These are phyloP conservation scores for Cordilura impudica DNA, from an alignment of 2,888 invertebrate genomes.

Conservation along the genomic window DNA sequence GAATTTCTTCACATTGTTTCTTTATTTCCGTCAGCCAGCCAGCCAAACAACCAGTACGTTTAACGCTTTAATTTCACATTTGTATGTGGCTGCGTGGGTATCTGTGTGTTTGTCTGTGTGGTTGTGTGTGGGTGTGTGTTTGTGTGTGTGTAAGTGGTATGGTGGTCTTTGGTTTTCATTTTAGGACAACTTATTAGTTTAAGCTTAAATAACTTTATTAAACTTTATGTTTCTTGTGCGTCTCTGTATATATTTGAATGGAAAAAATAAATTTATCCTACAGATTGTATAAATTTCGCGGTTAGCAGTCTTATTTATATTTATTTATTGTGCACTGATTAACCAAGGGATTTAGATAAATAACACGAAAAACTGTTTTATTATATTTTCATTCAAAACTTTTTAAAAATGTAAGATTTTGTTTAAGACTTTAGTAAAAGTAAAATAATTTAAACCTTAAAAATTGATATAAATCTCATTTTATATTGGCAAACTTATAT, in stretches of 20 bases:
- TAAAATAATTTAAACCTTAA: background rate
- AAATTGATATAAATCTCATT: too few species aligned
- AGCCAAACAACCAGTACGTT: too few species aligned
- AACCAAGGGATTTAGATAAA: conserved; percentile 32
- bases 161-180: background rate
- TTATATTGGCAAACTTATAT: too few species aligned
- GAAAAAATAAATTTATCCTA: background rate
- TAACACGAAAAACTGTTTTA: conserved; percentile 19
- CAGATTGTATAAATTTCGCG: conserved; percentile 1
- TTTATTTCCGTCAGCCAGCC: background rate
- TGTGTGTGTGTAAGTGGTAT: too few species aligned
- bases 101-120: too few species aligned
- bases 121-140: too few species aligned
- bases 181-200: conserved; percentile 44
- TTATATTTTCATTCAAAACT: conserved; percentile 8
- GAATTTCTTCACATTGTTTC: background rate
- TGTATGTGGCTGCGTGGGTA: too few species aligned
- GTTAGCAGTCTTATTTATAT: conserved; percentile 5
- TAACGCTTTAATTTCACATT: too few species aligned
- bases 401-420: background rate
- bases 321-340: conserved; percentile 17
- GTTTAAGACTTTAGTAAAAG: background rate
- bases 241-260: background rate
- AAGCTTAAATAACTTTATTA: conserved; percentile 42
- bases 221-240: conserved; percentile 37